Evolutionary conservation across 2,888 invertebrate genomes (phyloP), one percentile per base, ranked within the genome.

Genomic region (Plagiodera versicolora): DNA sequence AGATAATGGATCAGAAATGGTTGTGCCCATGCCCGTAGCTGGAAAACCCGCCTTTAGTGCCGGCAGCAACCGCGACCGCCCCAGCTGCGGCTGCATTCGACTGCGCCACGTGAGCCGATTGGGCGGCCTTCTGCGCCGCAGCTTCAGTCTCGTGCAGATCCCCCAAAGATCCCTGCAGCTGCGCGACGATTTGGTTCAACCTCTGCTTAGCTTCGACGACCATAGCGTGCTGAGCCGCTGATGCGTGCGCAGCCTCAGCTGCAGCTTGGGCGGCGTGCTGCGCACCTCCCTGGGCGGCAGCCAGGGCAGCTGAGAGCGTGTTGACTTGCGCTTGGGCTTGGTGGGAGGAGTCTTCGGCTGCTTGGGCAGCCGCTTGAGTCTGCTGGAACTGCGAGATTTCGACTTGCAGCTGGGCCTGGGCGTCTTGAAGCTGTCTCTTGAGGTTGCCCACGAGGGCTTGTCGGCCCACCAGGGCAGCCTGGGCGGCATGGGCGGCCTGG

Each of bases 111-210:
- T 88, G 87, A 0, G 88, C 90, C 0, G 87, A 82, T 56, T 85
- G 83, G 79, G 83, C 81, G 20, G 87, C 87, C 71, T 87, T 88
- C 57, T 85, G 81, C 0, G 89, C 87, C 2, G 89, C 88, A 0
- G 84, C 77, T 72, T 88, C 87, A 0, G 90, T 89, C 2, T 88
- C 88, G 63, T 88, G 87, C 72, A 88, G 89, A 75, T 89, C 90
- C 60, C 87, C 79, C 24, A 87, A 83, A 48, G 89, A 87, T 1
- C 85, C 84, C 60, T 84, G 83, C 10, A 89, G 81, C 69, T 89
- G 88, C n/a, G 87, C 86, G 57, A 86, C 85, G 11, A 88, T 80
- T 1, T 87, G 82, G 64, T 85, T 83, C n/a, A 88, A 79, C 16
- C 87, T 79, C 66, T 87, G 86, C 58, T 89, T 84, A 0, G 90